Conservation (phyloP, 2,797 vertebrate species). For the Choloepus didactylus region DNA sequence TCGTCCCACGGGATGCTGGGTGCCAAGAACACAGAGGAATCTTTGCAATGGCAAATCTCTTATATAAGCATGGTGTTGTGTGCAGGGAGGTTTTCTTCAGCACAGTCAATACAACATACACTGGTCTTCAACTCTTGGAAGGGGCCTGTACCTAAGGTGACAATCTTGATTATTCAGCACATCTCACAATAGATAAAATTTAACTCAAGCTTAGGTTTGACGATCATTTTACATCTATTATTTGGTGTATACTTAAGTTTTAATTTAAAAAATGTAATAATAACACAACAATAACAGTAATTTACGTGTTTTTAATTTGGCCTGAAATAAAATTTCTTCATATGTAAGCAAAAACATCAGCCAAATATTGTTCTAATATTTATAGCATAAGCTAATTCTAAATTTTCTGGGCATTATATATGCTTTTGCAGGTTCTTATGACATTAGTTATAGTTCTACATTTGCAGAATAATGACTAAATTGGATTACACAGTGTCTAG, state of each 20-base stretch:
- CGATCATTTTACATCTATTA: neutral
- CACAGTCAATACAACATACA: neutral
- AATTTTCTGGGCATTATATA: neutral
- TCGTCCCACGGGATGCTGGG: accelerated
- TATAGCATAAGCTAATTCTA: neutral
- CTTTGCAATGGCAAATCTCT: neutral
- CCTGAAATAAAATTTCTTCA: conserved; percentile 54
- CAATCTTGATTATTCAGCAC: neutral
- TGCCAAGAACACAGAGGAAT: neutral
- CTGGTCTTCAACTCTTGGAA: conserved; percentile 6
- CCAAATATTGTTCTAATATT: neutral
- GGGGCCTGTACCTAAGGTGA: neutral
- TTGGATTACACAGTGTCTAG: neutral
- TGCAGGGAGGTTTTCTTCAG: neutral
- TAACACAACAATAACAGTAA: neutral
- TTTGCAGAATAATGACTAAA: neutral
- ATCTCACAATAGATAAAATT: neutral
- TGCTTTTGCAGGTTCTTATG: neutral
- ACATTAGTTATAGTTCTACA: neutral
- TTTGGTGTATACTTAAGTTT: neutral
- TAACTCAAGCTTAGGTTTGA: neutral
- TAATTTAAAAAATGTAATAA: conserved; percentile 6
- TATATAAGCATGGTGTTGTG: neutral
- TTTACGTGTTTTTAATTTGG: neutral
- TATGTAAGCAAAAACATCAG: neutral